A percentile compares a stretch with the other conserved stretches of the same genome.
Evolutionary conservation across 1,140 invertebrate genomes (phyloP).

Genomic region (Brachionus calyciflorus): DNA sequence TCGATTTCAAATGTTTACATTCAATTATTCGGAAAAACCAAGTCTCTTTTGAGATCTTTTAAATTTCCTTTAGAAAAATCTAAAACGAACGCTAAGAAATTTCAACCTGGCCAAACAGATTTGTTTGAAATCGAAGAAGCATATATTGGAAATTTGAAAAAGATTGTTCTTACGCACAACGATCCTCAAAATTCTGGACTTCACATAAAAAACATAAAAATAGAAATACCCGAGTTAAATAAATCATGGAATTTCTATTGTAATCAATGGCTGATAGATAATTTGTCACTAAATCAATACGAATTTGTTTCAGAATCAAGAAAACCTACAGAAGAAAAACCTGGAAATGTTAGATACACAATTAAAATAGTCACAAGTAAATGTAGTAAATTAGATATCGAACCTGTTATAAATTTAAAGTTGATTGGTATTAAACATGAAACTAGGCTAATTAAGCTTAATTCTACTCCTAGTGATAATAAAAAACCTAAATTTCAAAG

Average conservation of each 20-base stretch:
- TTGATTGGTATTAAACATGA: background rate
- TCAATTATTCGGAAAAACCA: conserved; percentile 57
- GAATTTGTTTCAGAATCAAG: background rate
- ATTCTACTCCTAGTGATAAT: conserved; percentile 44
- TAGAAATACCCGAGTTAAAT: conserved; percentile 54
- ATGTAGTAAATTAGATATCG: background rate
- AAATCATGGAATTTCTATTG: conserved; percentile 55
- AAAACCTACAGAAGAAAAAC: background rate
- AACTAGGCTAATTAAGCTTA: background rate
- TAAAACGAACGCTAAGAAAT: conserved; percentile 56
- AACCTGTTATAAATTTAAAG: conserved; percentile 3
- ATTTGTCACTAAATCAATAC: conserved; percentile 25
- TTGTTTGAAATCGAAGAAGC: conserved; percentile 58
- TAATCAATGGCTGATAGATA: conserved; percentile 57
- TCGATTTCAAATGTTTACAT: conserved; percentile 60
- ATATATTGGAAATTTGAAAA: conserved; percentile 54
- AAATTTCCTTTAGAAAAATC: conserved; percentile 58
- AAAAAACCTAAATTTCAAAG: conserved; percentile 23
- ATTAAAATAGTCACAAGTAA: conserved; percentile 31
- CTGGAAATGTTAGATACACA: background rate
- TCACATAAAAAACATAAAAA: conserved; percentile 58
- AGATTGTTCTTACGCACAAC: conserved; percentile 58
- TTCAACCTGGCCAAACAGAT: conserved; percentile 59
- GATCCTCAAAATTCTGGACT: conserved; percentile 56
- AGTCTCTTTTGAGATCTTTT: conserved; percentile 42